Evolutionary conservation across 2,113 vertebrate genomes (phyloP).

Genomic region (Mustelus asterias): DNA sequence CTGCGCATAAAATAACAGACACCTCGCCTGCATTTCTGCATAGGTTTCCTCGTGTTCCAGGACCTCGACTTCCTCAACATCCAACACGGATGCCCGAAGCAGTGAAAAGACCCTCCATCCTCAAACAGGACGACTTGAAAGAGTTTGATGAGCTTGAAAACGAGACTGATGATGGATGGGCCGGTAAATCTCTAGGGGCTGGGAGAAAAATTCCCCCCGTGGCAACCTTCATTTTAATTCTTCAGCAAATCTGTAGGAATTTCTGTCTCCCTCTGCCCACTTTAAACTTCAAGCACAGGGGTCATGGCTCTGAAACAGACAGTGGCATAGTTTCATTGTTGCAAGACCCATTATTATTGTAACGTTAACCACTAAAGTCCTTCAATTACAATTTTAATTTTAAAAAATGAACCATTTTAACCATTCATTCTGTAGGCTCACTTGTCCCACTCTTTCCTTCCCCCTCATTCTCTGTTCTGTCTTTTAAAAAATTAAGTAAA

Average conservation of each 20-base stretch:
- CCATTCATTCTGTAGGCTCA: background rate
- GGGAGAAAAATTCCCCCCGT: background rate
- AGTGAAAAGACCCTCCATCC: constrained; percentile 79
- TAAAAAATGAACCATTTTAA: background rate
- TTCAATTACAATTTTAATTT: background rate
- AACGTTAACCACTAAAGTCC: background rate
- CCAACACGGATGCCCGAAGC: constrained; percentile 63
- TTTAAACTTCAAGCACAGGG: background rate
- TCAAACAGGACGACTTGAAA: constrained; percentile 87
- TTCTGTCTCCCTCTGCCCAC: background rate
- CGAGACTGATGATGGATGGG: constrained; percentile 87
- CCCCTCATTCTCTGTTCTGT: too few relatives aligned
- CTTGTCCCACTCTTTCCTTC: background rate
- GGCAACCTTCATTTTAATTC: background rate
- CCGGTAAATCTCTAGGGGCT: constrained; percentile 57
- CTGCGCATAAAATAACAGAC: background rate
- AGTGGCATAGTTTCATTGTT: background rate
- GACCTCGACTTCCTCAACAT: constrained; percentile 62
- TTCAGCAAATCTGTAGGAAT: background rate
- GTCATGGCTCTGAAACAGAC: background rate
- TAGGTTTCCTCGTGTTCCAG: constrained; percentile 72
- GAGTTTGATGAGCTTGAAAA: constrained; percentile 88
- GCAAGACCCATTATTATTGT: background rate
- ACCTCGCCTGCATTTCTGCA: background rate
- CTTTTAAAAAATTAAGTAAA: background rate